Evolutionary conservation across 2,888 invertebrate species (phyloP), one percentile per base, ranked within the genome.

Genomic region (Atrina japonica): DNA sequence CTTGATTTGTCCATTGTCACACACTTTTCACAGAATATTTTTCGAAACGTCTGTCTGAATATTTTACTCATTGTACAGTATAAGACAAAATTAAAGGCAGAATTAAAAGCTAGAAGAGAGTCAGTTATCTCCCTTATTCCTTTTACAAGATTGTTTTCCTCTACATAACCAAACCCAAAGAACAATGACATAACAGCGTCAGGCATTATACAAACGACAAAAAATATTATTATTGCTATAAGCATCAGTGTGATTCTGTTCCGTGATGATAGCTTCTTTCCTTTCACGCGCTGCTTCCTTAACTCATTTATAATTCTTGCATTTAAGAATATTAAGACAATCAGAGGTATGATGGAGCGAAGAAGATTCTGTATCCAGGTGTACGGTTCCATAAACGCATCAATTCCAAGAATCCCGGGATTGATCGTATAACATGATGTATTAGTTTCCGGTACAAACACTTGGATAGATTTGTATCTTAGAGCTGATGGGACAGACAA

Each of bases 41-140:
- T 80, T 64, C 81, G 66, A 71, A 89, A 88, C 25, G 87, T 87
- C 16, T 80, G 82, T 45, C 89, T 67, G 74, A 90, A 90, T 5
- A 85, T 77, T 47, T 81, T 82, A 66, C 88, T 89, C 80, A 90
- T 85, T n/a, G 81, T 78, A 63, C 86, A 84, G 71, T 90, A 90
- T 16, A 90, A 77, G 5, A 87, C 78, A 76, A 89, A 89, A 74
- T 89, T 90, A 63, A 88, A 83, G 16, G 89, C 88, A 0, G 90
- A 88, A 70, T 90, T 90, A 6, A 89, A 81, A 3, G 83, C 85
- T 43, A 90, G 71, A 2, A 90, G 75, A n/a, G 86, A 83, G 74
- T 90, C 90, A 0, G 89, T 89, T 35, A 90, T 88, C 74, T 90
- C 90, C 3, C 90, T 77, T 5, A 90, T 83, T 5, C 88, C 89